These are phyloP conservation scores for Rhamnusium bicolor DNA, from an alignment of 2,888 invertebrate species.

Conservation along the genomic window DNA sequence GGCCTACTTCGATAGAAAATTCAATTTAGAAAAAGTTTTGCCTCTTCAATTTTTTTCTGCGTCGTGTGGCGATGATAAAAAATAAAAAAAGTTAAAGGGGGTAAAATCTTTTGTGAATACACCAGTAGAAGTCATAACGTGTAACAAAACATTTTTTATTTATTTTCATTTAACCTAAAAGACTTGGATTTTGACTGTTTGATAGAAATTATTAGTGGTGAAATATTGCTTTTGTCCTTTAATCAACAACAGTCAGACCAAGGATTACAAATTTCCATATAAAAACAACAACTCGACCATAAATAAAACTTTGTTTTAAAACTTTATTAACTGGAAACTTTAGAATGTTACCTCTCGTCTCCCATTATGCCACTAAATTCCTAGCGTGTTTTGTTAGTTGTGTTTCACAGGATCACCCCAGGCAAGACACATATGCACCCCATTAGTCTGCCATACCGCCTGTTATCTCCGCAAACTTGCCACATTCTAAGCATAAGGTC, in stretches of 20 bases:
- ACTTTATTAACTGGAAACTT: conserved; percentile 3
- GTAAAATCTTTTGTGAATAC: no score
- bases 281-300: neutral
- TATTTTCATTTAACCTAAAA: no score
- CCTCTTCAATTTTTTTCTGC: no score
- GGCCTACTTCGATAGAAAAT: no score
- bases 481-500: conserved; percentile 17
- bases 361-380: conserved; percentile 7
- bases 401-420: conserved; percentile 3
- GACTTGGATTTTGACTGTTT: no score
- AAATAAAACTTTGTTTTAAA: neutral
- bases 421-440: conserved; percentile 28
- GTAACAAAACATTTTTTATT: no score
- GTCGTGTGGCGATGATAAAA: no score
- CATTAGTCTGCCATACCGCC: conserved; percentile 23
- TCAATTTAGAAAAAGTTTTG: no score
- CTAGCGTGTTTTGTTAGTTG: neutral
- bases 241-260: neutral
- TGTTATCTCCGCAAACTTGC: conserved; percentile 15
- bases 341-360: neutral
- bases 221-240: no score
- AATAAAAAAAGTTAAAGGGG: no score
- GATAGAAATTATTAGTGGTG: no score
- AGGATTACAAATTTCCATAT: neutral
- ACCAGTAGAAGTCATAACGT: no score